A percentile compares a stretch with the other conserved stretches of the same genome.
phyloP scores from a whole-genome alignment of 2,797 vertebrate genomes.

The Danio choprae region DNA sequence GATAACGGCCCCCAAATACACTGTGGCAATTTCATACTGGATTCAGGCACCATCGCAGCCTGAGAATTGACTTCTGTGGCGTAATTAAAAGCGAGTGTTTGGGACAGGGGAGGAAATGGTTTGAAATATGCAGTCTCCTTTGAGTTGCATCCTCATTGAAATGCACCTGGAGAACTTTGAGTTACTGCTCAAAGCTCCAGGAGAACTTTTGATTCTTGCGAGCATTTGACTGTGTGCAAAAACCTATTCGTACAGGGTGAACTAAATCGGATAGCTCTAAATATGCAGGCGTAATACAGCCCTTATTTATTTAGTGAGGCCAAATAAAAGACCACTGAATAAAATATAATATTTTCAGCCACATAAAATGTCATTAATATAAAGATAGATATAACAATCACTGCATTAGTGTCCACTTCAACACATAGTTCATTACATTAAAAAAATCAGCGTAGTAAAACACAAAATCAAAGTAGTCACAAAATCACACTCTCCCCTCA shows the following conservation, averaged over 20 bases:
- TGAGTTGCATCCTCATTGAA: constrained; percentile 35
- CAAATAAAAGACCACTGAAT: not conserved
- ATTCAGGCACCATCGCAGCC: constrained; percentile 60
- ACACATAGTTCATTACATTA: too few relatives aligned
- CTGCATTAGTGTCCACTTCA: too few relatives aligned
- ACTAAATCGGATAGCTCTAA: constrained; percentile 1
- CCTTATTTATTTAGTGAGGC: not conserved
- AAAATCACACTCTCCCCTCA: not conserved
- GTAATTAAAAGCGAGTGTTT: constrained; percentile 66
- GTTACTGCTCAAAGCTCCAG: constrained; percentile 9
- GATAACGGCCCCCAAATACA: constrained; percentile 67
- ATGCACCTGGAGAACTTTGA: constrained; percentile 30
- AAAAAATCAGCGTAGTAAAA: not conserved
- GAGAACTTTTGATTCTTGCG: constrained; percentile 15
- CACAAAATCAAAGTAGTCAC: not conserved
- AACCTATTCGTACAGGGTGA: not conserved
- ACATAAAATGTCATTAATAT: not conserved
- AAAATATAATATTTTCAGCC: not conserved
- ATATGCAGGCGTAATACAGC: not conserved
- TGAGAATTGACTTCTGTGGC: constrained; percentile 62
- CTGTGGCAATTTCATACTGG: constrained; percentile 65
- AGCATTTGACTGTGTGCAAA: not conserved
- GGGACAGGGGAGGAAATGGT: constrained; percentile 41
- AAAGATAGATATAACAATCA: too few relatives aligned
- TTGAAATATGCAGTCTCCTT: constrained; percentile 46